Evolutionary conservation across 2,888 invertebrate genomes (phyloP).

Genomic region (Ophion slaviceki): DNA sequence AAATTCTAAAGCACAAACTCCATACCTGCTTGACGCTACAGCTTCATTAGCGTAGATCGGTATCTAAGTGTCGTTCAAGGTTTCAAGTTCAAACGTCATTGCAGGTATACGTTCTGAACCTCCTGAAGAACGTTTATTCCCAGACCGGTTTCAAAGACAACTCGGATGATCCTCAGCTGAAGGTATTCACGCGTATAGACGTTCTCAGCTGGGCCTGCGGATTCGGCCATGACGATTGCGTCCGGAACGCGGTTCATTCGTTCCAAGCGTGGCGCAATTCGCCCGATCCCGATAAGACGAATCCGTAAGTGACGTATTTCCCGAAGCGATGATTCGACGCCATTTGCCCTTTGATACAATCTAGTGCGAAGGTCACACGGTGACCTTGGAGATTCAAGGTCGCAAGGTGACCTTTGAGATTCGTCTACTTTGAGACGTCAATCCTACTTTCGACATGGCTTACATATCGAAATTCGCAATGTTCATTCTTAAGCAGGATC

Average conservation of each 20-base stretch:
- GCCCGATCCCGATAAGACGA: slow-evolving; percentile 89
- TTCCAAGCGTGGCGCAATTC: slow-evolving; percentile 91
- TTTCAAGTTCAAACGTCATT: slow-evolving; percentile 64
- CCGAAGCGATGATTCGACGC: no score
- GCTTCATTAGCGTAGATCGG: no score
- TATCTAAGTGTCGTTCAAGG: neutral
- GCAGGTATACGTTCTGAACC: slow-evolving; percentile 88
- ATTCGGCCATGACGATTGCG: slow-evolving; percentile 90
- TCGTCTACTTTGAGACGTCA: neutral
- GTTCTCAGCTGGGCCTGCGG: slow-evolving; percentile 90
- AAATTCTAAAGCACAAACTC: no score
- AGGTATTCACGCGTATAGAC: slow-evolving; percentile 89
- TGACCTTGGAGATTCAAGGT: no score
- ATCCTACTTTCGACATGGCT: neutral
- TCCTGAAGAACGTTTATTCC: slow-evolving; percentile 88
- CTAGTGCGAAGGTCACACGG: neutral
- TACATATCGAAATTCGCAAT: neutral
- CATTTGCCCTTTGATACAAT: neutral
- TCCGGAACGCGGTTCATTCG: slow-evolving; percentile 89
- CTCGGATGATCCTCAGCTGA: slow-evolving; percentile 87
- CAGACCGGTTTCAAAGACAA: slow-evolving; percentile 89
- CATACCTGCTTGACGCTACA: neutral
- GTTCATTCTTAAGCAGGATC: slow-evolving; percentile 85
- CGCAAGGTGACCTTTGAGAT: no score
- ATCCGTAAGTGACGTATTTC: slow-evolving; percentile 87